Percentiles rank a stretch among this genome's conserved stretches.
Conservation (phyloP, 2,113 vertebrate genomes). For the Otus sunia region DNA sequence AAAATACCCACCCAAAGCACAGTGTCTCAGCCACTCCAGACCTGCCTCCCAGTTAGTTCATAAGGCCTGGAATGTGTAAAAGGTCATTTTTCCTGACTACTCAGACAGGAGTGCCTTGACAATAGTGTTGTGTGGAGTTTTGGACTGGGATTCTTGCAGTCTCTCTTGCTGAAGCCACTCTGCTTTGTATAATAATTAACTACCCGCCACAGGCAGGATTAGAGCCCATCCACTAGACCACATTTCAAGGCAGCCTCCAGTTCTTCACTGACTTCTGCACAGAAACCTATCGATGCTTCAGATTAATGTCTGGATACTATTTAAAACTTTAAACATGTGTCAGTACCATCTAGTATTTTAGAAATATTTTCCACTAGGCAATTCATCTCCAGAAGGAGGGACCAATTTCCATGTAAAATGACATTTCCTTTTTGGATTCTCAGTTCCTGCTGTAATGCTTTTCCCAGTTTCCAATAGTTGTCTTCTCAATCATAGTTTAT, state of each 20-base stretch:
- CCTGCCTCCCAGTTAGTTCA: background rate
- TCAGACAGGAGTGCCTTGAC: background rate
- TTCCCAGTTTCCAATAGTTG: background rate
- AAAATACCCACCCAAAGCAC: background rate
- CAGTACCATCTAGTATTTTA: background rate
- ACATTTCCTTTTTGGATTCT: background rate
- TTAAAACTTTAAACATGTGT: background rate
- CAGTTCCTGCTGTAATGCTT: background rate
- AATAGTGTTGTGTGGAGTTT: background rate
- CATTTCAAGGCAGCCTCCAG: background rate
- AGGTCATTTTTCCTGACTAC: background rate
- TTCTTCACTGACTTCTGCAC: background rate
- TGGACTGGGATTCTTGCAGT: background rate
- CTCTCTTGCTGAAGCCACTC: background rate
- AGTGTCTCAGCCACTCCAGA: background rate
- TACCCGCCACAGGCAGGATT: accelerated
- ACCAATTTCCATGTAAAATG: background rate
- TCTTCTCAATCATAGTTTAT: background rate
- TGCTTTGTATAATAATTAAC: background rate
- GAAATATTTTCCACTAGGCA: background rate
- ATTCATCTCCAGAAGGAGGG: background rate
- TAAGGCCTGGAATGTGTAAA: background rate
- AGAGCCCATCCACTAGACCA: background rate
- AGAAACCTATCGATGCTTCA: background rate
- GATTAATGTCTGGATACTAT: background rate